These are phyloP conservation scores for Hydrotaea diabolus DNA, from an alignment of 2,888 invertebrate species.

Conservation along the genomic window DNA sequence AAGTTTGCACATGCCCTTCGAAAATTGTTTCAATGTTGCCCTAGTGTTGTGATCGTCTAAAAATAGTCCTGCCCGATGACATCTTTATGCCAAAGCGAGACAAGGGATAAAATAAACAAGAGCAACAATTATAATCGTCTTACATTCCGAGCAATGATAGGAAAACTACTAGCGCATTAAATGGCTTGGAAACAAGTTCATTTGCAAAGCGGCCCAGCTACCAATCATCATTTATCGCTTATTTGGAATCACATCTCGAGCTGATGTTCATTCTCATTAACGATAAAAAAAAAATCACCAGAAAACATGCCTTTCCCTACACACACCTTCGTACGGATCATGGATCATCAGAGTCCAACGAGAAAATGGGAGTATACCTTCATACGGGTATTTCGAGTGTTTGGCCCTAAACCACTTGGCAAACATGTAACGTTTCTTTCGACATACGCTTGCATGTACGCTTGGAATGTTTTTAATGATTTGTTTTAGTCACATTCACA, in stretches of 20 bases:
- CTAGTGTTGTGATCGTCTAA: background rate
- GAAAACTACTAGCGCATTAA: conserved; percentile 52
- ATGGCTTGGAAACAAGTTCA: conserved; percentile 52
- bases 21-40: background rate
- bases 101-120: background rate
- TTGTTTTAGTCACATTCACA: background rate
- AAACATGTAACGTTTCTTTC: background rate
- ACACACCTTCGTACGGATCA: too few species aligned
- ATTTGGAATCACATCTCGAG: conserved; percentile 34
- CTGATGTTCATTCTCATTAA: background rate
- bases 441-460: background rate
- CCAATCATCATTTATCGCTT: conserved; percentile 38
- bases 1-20: background rate
- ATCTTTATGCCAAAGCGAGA: background rate
- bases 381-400: too few species aligned
- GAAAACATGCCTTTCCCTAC: background rate
- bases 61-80: conserved; percentile 36
- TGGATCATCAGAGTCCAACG: too few species aligned
- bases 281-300: background rate
- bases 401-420: too few species aligned
- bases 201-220: background rate
- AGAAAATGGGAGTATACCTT: too few species aligned
- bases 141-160: conserved; percentile 25
- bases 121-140: background rate
- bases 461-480: background rate